phyloP scores from a whole-genome alignment of 2,113 vertebrate species.

The Poecilia latipinna region DNA sequence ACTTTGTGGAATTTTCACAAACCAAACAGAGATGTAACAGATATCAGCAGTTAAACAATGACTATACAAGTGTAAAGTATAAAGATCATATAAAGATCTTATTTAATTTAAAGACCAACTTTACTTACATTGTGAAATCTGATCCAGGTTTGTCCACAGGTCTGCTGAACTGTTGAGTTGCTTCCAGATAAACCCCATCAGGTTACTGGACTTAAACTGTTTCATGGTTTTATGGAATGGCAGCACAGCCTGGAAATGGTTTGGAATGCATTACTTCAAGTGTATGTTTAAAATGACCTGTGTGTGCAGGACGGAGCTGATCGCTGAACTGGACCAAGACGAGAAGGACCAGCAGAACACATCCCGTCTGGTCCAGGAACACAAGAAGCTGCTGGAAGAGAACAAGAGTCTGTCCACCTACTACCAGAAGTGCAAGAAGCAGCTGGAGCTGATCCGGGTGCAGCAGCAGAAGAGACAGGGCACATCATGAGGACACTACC shows the following conservation, averaged over 20 bases:
- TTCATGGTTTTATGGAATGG: too few relatives aligned
- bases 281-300: not conserved
- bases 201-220: too few relatives aligned
- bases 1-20: too few relatives aligned
- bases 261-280: not conserved
- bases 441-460: constrained; percentile 96
- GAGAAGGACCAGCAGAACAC: constrained; percentile 99
- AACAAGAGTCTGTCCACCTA: constrained; percentile 99
- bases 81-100: too few relatives aligned
- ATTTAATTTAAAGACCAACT: too few relatives aligned
- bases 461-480: constrained; percentile 98
- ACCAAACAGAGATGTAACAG: too few relatives aligned
- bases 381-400: constrained; percentile 99
- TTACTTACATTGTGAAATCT: too few relatives aligned
- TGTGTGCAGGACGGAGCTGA: constrained; percentile 89
- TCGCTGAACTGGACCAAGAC: constrained; percentile 99
- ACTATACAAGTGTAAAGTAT: too few relatives aligned
- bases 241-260: not conserved
- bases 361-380: constrained; percentile 97
- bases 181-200: too few relatives aligned
- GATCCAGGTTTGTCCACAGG: too few relatives aligned
- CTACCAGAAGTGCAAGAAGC: constrained; percentile 98
- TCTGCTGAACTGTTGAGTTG: too few relatives aligned
- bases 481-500: constrained; percentile 88
- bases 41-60: too few relatives aligned